Percentiles rank a stretch among this genome's conserved stretches.
Evolutionary conservation across 2,113 vertebrate genomes (phyloP).

Genomic region (Gavialis gangeticus): DNA sequence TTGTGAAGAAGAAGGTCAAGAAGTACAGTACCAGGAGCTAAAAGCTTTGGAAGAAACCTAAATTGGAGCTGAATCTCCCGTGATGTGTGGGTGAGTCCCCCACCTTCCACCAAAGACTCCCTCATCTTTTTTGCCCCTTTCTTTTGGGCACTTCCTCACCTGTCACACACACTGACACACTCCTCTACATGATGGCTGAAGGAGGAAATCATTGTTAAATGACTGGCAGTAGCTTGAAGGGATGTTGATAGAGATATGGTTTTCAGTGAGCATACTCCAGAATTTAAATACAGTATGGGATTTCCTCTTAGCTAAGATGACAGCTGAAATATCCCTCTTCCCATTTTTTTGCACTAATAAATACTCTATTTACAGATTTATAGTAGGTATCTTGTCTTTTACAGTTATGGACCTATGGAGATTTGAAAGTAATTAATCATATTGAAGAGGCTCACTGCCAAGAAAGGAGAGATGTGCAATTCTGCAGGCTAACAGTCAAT

Average conservation of each 20-base stretch:
- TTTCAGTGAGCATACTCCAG: background rate
- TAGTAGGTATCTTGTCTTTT: background rate
- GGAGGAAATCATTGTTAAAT: background rate
- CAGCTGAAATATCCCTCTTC: background rate
- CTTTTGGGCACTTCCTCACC: no score
- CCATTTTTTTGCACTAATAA: background rate
- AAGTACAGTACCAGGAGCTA: background rate
- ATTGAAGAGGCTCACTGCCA: slow-evolving; percentile 27
- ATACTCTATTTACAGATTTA: slow-evolving; percentile 28
- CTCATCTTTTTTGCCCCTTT: no score
- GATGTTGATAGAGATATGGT: background rate
- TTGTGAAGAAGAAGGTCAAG: no score
- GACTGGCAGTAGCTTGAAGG: background rate
- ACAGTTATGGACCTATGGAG: background rate
- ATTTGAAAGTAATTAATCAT: slow-evolving; percentile 50
- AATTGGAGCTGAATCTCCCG: background rate
- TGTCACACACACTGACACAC: no score
- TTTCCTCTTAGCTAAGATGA: background rate
- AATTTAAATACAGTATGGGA: background rate
- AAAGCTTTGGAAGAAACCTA: background rate
- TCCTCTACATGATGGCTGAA: background rate
- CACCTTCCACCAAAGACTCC: no score
- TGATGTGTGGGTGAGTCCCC: no score
- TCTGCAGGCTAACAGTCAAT: slow-evolving; percentile 33
- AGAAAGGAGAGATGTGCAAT: background rate